Percentiles rank a stretch among this genome's conserved stretches.
Conservation (phyloP, 2,797 vertebrate genomes). For the Sebastes taczanowskii region DNA sequence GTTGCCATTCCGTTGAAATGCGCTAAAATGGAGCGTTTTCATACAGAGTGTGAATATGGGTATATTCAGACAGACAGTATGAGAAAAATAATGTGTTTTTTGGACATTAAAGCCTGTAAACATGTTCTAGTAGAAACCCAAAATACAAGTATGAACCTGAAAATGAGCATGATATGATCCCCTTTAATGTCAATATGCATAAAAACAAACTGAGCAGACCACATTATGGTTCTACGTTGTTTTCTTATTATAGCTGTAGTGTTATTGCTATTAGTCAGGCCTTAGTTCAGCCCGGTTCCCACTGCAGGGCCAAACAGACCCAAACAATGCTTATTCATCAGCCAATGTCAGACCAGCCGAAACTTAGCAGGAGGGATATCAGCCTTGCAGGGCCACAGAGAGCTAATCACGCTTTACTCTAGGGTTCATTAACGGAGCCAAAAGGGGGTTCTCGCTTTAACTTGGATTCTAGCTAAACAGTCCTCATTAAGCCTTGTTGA, state of each 20-base stretch:
- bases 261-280: not conserved
- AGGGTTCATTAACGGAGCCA: slow-evolving; percentile 5
- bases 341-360: slow-evolving; percentile 1
- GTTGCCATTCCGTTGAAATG: no score
- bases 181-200: not conserved
- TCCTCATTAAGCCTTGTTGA: slow-evolving; percentile 33
- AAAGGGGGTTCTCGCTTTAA: slow-evolving; percentile 21
- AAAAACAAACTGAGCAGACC: not conserved
- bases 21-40: no score
- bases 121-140: no score
- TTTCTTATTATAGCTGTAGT: slow-evolving; percentile 8
- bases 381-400: not conserved
- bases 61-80: no score
- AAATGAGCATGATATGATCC: no score
- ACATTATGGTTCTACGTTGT: not conserved
- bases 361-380: not conserved
- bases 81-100: no score
- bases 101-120: no score
- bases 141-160: no score
- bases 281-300: not conserved
- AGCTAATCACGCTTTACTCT: slow-evolving; percentile 15
- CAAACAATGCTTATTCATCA: slow-evolving; percentile 10
- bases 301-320: not conserved
- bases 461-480: slow-evolving; percentile 17
- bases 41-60: fast-evolving